Conservation (phyloP, 2,888 invertebrate species). For the Esperia sulphurella region DNA sequence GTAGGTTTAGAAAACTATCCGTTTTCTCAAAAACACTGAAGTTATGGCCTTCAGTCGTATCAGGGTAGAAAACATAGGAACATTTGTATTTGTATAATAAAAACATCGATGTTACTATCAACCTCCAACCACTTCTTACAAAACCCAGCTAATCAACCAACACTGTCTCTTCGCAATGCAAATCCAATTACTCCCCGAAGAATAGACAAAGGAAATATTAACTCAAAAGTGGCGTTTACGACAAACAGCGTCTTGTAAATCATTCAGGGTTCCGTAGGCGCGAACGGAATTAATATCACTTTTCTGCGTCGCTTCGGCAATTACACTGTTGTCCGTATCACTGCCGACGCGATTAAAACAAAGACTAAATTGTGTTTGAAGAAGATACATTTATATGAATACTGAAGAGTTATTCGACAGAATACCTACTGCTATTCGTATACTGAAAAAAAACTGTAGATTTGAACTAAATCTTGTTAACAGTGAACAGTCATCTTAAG, state of each 20-base stretch:
- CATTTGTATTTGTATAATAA: no score
- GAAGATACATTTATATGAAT: slow-evolving; percentile 13
- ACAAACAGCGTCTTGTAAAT: slow-evolving; percentile 53
- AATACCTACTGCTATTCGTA: not conserved
- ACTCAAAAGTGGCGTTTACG: slow-evolving; percentile 42
- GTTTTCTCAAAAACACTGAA: no score
- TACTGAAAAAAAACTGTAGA: slow-evolving; percentile 2
- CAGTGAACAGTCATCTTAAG: no score
- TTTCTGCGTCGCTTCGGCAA: slow-evolving; percentile 66
- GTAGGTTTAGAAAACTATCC: no score
- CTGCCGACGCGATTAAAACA: slow-evolving; percentile 44
- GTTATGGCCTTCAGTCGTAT: no score
- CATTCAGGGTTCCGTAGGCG: slow-evolving; percentile 43
- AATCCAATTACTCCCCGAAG: slow-evolving; percentile 37
- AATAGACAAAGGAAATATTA: slow-evolving; percentile 44
- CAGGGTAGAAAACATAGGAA: no score
- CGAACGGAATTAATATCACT: slow-evolving; percentile 68
- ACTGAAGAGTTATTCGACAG: not conserved
- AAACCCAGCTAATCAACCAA: slow-evolving; percentile 17
- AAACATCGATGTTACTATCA: no score
- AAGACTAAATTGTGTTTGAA: slow-evolving; percentile 31
- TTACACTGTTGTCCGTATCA: slow-evolving; percentile 69
- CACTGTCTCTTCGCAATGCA: slow-evolving; percentile 19
- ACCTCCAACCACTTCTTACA: not conserved
- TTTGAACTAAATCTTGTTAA: no score